phyloP scores from a whole-genome alignment of 2,113 vertebrate species.

The Bujurquina vittata region DNA sequence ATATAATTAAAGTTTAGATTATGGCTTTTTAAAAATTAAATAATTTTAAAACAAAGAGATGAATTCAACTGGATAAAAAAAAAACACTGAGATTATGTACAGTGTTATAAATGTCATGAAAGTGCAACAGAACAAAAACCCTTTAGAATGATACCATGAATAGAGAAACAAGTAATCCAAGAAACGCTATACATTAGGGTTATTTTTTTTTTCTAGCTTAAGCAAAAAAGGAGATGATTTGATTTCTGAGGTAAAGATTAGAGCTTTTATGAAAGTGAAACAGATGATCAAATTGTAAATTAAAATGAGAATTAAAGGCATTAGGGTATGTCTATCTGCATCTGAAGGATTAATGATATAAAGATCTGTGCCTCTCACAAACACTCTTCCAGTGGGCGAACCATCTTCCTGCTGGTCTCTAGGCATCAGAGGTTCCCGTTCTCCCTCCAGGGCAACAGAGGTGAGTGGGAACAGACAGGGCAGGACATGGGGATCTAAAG shows the following conservation, averaged over 20 bases:
- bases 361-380: conserved; percentile 38
- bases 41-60: too few relatives aligned
- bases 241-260: background rate
- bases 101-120: background rate
- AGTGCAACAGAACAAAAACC: background rate
- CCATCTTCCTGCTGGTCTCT: conserved; percentile 1
- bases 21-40: background rate
- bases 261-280: background rate
- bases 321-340: conserved; percentile 19
- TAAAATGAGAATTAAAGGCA: background rate
- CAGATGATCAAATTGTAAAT: conserved; percentile 7
- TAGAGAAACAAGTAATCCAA: background rate
- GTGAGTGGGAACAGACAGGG: conserved; percentile 59
- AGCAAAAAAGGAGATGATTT: background rate
- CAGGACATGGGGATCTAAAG: conserved; percentile 49
- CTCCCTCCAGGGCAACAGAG: conserved; percentile 53
- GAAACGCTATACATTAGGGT: background rate
- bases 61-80: background rate
- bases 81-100: background rate
- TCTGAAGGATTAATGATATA: conserved; percentile 41
- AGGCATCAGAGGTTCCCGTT: conserved; percentile 41
- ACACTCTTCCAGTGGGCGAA: conserved; percentile 56
- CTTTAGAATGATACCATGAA: background rate
- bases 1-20: background rate
- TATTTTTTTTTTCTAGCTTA: background rate